Conservation (phyloP, 2,888 invertebrate species). For the Trichogramma dendrolimi region DNA sequence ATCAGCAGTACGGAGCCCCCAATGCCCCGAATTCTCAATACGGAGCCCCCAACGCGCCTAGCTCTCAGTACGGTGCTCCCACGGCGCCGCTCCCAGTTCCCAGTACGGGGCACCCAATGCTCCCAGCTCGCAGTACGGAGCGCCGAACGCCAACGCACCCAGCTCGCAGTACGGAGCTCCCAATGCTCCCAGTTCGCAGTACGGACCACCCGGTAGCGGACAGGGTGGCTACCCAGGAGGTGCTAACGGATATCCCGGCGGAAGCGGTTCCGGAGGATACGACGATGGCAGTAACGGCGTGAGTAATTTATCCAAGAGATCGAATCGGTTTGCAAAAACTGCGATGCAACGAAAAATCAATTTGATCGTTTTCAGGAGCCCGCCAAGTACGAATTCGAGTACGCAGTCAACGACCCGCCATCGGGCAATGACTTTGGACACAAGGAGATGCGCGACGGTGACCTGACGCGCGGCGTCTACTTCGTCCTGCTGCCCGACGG, state of each 20-base stretch:
- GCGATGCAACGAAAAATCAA: not conserved
- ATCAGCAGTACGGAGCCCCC: conserved; percentile 43
- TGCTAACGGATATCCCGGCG: conserved; percentile 4
- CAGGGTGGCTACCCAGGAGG: conserved; percentile 9
- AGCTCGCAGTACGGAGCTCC: conserved; percentile 37
- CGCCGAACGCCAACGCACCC: not conserved
- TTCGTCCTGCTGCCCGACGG: conserved; percentile 52
- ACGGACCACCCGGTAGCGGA: conserved; percentile 18
- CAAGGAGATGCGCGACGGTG: conserved; percentile 50
- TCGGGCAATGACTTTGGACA: conserved; percentile 52
- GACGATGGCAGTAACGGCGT: conserved; percentile 37
- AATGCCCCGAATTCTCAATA: not conserved
- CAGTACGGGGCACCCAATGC: no score
- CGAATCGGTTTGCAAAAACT: not conserved
- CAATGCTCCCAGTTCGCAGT: no score
- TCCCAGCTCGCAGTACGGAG: not conserved
- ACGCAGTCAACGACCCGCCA: conserved; percentile 50
- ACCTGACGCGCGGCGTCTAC: conserved; percentile 49
- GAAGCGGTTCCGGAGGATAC: conserved; percentile 30
- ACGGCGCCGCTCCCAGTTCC: no score
- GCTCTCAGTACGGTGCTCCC: not conserved
- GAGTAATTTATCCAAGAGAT: conserved; percentile 22
- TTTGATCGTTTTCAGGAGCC: conserved; percentile 41
- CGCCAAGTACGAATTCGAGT: conserved; percentile 52
- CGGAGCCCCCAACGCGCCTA: no score